Evolutionary conservation across 2,113 vertebrate species (phyloP).

Genomic region (Semnornis frantzii): DNA sequence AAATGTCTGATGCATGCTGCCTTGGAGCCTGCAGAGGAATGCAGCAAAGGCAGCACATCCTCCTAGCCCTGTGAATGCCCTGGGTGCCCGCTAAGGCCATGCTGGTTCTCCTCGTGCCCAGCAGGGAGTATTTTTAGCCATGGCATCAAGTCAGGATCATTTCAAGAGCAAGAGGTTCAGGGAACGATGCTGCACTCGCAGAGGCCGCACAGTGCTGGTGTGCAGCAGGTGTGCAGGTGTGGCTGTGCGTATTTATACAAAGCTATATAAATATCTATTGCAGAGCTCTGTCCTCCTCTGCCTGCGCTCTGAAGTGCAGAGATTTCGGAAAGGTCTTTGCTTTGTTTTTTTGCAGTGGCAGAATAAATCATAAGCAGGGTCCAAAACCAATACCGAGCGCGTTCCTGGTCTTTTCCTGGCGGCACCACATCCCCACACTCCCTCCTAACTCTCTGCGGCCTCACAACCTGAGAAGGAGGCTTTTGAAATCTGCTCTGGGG

Average conservation of each 20-base stretch:
- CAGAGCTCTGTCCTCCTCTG: constrained; percentile 56
- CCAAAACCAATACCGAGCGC: background rate
- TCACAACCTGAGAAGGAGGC: background rate
- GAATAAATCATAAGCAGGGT: constrained; percentile 28
- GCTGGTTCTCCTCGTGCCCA: background rate
- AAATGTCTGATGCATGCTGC: background rate
- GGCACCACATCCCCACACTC: accelerated
- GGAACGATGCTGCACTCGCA: background rate
- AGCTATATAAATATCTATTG: constrained; percentile 32
- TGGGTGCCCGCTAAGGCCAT: background rate
- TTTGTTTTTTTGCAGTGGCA: constrained; percentile 17
- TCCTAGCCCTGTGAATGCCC: background rate
- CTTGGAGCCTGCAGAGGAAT: background rate
- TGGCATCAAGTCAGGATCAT: constrained; percentile 19
- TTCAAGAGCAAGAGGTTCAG: background rate
- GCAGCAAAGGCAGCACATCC: background rate
- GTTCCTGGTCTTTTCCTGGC: background rate
- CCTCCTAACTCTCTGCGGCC: background rate
- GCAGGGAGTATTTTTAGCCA: constrained; percentile 4
- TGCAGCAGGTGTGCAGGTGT: constrained; percentile 43
- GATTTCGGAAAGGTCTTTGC: background rate
- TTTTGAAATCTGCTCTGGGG: background rate
- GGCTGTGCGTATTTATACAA: constrained; percentile 35
- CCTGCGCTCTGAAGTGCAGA: constrained; percentile 4
- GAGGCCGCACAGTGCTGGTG: background rate